These are phyloP conservation scores for Uropsilus gracilis DNA, from an alignment of 2,113 vertebrate species.

Conservation along the genomic window DNA sequence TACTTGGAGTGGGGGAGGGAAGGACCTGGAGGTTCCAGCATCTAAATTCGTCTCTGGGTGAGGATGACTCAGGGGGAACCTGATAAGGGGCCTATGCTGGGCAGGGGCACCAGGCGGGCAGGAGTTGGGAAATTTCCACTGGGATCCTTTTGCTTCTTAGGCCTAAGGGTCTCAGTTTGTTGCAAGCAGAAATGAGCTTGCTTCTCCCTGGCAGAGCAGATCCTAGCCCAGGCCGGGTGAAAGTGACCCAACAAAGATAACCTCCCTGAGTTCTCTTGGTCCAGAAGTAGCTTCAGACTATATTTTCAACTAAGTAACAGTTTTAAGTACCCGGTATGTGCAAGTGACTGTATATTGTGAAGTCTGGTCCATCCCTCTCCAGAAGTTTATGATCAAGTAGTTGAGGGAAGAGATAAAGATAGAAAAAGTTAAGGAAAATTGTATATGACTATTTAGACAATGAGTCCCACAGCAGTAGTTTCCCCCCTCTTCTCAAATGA, in stretches of 20 bases:
- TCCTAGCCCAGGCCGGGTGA: not conserved
- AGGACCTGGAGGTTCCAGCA: slow-evolving; percentile 70
- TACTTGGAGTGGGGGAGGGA: slow-evolving; percentile 72
- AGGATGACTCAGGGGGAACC: slow-evolving; percentile 80
- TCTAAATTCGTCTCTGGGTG: slow-evolving; percentile 79
- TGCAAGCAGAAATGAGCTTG: not conserved
- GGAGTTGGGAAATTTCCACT: slow-evolving; percentile 75
- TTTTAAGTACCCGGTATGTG: not conserved
- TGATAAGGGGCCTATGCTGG: slow-evolving; percentile 72
- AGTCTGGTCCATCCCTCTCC: not conserved
- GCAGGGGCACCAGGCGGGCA: slow-evolving; percentile 11
- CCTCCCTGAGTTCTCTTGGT: not conserved
- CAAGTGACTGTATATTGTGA: not conserved
- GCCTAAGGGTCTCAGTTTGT: slow-evolving; percentile 31
- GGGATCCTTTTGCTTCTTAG: slow-evolving; percentile 1
- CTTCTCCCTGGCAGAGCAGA: not conserved
- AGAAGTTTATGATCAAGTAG: not conserved
- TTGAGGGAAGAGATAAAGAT: not conserved
- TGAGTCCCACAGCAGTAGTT: not conserved
- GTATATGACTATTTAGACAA: not conserved
- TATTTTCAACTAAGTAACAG: not conserved
- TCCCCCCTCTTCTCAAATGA: not conserved
- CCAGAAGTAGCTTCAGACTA: slow-evolving; percentile 46
- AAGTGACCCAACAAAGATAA: not conserved
- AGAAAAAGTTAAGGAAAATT: not conserved